Base-by-base conservation (phyloP, 1,140 invertebrate genomes). In the Drosophila truncata region DNA sequence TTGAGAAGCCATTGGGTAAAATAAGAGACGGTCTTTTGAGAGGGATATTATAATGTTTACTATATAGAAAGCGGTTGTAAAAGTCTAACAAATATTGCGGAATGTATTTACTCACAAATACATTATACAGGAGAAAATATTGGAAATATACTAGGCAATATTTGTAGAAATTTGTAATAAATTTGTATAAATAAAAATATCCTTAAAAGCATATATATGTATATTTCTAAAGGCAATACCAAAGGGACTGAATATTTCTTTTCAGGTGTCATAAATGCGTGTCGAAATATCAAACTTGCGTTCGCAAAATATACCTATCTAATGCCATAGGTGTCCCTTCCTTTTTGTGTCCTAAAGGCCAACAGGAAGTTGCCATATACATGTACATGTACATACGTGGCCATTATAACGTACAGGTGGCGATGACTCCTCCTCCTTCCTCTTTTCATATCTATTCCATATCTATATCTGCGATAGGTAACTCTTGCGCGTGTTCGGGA, bases 391-490 rank as follows among this genome's bases (percentile, higher is more conserved):
- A 42, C 37, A 16, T 18, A 41, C 25, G 52, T 67, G 60, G 20
- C 60, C 49, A 47, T 55, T 35, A 35, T 14, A 55, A 25, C 3
- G 52, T 23, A 23, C 47, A 70, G 66, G 66, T 59, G 35, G 20
- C 52, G 1, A n/a, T 55, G 33, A 5, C 29, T 7, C 10, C 31
- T 9, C 8, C 33, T 11, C 9, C 11, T 11, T 33, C 42, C 42
- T 14, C 20, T 14, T 4, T 13, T 31, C 47, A 65, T 65, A 44
- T 39, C 39, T 25, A n/a, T 33, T 31, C 46, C 27, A n/a, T 71
- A 67, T 66, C 62, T 67, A 55, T 67, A 69, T 59, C 20, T 71
- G 16, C 20, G 52, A 71, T 72, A 71, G 69, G 66, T 41, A 72
- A 72, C 69, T 72, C 29, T 71, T 59, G 66, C 66, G 66, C 69